These are phyloP conservation scores for Seira musarum DNA, from an alignment of 2,888 invertebrate genomes.

Conservation along the genomic window DNA sequence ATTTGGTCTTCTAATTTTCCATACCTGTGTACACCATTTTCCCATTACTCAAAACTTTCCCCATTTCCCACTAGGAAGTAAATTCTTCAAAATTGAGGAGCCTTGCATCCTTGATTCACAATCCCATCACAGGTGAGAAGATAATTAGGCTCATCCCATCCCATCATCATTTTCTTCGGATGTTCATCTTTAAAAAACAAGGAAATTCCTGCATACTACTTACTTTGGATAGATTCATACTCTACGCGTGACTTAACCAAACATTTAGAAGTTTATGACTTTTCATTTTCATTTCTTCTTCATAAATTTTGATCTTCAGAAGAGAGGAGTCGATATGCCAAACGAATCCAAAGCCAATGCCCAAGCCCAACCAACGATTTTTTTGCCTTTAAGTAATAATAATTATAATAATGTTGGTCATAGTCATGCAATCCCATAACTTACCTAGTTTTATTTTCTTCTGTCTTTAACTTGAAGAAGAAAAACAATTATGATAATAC, in stretches of 20 bases:
- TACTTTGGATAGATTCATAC: neutral
- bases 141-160: neutral
- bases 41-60: no score
- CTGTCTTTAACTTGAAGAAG: neutral
- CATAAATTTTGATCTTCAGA: neutral
- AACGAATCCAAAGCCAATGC: neutral
- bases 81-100: no score
- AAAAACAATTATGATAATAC: conserved; percentile 51
- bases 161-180: neutral
- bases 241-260: conserved; percentile 46
- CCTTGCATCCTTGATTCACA: no score
- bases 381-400: no score
- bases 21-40: no score
- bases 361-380: no score
- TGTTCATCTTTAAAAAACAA: neutral
- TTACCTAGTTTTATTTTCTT: conserved; percentile 21
- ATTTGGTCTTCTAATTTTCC: no score
- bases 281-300: neutral
- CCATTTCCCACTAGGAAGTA: no score
- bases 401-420: conserved; percentile 18
- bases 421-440: conserved; percentile 55
- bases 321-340: no score
- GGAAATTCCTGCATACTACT: no score
- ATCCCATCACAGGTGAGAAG: neutral
- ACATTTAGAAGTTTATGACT: neutral